Percentiles rank a stretch among this genome's conserved stretches.
phyloP scores from a whole-genome alignment of 2,113 vertebrate genomes.

The Poeciliopsis turrubarensis region DNA sequence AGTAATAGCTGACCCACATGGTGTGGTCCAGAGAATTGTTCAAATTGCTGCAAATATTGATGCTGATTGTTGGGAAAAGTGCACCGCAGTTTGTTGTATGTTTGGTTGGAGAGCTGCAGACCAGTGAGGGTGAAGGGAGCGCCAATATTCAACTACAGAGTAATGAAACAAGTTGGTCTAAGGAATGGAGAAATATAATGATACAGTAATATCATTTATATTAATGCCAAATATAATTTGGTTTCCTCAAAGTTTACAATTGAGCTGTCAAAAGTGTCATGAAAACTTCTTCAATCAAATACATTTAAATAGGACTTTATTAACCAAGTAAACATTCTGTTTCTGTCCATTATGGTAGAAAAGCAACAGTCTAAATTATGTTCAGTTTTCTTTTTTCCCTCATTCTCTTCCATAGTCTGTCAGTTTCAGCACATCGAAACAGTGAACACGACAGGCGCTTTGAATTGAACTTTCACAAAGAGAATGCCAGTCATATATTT shows the following conservation, averaged over 20 bases:
- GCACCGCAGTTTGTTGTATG: too few species aligned
- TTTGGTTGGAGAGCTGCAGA: too few species aligned
- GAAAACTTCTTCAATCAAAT: background rate
- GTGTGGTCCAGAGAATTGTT: too few species aligned
- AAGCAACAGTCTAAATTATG: conserved; percentile 3
- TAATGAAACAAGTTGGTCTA: too few species aligned
- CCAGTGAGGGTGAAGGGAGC: too few species aligned
- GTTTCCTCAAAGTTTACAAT: background rate
- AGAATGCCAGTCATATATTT: conserved; percentile 47
- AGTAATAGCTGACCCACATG: too few species aligned
- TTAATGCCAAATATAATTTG: too few species aligned
- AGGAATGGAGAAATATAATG: too few species aligned
- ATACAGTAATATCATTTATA: too few species aligned
- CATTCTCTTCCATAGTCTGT: conserved; percentile 18
- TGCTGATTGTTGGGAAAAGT: too few species aligned
- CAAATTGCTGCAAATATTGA: too few species aligned
- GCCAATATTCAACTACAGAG: too few species aligned
- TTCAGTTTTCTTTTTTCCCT: background rate
- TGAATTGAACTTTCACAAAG: conserved; percentile 52
- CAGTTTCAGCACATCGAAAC: background rate
- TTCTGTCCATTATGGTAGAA: background rate
- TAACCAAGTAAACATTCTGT: background rate
- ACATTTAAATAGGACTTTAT: background rate
- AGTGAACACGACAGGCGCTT: conserved; percentile 31
- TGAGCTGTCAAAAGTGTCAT: background rate